These are phyloP conservation scores for Neodontobutis hainanensis DNA, from an alignment of 2,113 vertebrate genomes.

Conservation along the genomic window DNA sequence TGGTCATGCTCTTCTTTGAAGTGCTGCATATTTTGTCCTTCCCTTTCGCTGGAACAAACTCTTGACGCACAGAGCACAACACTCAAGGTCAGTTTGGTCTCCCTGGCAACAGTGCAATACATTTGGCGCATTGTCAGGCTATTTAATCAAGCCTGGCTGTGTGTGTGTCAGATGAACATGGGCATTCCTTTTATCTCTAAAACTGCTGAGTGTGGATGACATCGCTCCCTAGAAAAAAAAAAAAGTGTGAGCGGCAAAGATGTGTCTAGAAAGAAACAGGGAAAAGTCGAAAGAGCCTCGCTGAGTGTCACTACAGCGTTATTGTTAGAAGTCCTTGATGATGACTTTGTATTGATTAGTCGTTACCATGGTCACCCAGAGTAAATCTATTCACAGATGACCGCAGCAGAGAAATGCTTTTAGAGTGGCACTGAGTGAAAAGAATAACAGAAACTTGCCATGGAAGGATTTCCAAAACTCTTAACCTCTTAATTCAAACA, in stretches of 20 bases:
- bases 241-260: slow-evolving; percentile 46
- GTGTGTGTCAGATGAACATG: slow-evolving; percentile 55
- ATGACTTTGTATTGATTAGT: slow-evolving; percentile 70
- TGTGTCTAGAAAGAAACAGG: slow-evolving; percentile 23
- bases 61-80: slow-evolving; percentile 44
- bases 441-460: slow-evolving; percentile 59
- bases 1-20: slow-evolving; percentile 51
- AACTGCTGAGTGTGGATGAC: slow-evolving; percentile 65
- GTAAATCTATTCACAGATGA: slow-evolving; percentile 66
- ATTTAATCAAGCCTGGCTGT: slow-evolving; percentile 70
- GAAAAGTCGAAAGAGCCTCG: slow-evolving; percentile 15
- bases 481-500: slow-evolving; percentile 70
- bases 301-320: slow-evolving; percentile 3
- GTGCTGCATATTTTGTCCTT: slow-evolving; percentile 61
- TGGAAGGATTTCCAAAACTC: slow-evolving; percentile 71
- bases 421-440: slow-evolving; percentile 30
- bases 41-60: slow-evolving; percentile 39
- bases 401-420: slow-evolving; percentile 42
- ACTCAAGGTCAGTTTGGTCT: slow-evolving; percentile 74
- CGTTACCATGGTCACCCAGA: slow-evolving; percentile 53
- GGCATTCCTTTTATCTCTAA: slow-evolving; percentile 66
- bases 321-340: slow-evolving; percentile 62
- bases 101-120: slow-evolving; percentile 72
- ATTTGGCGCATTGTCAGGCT: slow-evolving; percentile 73
- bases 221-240: slow-evolving; percentile 12